Conservation (phyloP, 2,888 invertebrate genomes). For the Argyresthia albistria region DNA sequence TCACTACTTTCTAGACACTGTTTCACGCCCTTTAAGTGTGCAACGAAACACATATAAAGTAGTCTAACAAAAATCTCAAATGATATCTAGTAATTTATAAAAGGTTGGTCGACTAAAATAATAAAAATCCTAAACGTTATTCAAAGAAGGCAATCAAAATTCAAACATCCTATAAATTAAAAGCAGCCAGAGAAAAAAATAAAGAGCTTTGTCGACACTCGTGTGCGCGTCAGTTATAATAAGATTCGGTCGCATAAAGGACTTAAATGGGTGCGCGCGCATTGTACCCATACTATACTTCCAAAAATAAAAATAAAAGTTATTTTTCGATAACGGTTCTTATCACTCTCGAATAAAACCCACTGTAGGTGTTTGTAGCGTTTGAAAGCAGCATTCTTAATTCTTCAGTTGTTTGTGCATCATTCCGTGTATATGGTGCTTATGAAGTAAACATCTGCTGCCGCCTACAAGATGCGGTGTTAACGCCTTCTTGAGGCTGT, state of each 20-base stretch:
- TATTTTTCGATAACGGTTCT: not conserved
- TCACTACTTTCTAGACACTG: too few species aligned
- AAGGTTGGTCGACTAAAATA: not conserved
- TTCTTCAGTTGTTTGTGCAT: conserved; percentile 20
- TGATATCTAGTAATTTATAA: not conserved
- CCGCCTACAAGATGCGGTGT: conserved; percentile 19
- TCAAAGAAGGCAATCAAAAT: not conserved
- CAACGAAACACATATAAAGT: not conserved
- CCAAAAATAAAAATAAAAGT: not conserved
- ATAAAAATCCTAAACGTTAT: not conserved
- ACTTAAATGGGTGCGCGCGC: not conserved
- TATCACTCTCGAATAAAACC: not conserved
- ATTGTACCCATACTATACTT: conserved; percentile 4
- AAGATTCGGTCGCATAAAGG: conserved; percentile 31
- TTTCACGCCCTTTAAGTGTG: too few species aligned
- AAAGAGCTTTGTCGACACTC: conserved; percentile 9
- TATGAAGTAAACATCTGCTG: conserved; percentile 45
- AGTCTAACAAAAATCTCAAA: not conserved
- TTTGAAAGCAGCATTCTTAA: conserved; percentile 26
- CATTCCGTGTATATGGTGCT: conserved; percentile 17
- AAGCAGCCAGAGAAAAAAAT: not conserved
- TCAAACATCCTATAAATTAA: not conserved
- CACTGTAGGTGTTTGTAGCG: not conserved
- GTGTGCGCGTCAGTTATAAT: conserved; percentile 45
- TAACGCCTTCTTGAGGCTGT: conserved; percentile 16